Conservation (phyloP, 2,113 vertebrate genomes). For the Canis aureus region DNA sequence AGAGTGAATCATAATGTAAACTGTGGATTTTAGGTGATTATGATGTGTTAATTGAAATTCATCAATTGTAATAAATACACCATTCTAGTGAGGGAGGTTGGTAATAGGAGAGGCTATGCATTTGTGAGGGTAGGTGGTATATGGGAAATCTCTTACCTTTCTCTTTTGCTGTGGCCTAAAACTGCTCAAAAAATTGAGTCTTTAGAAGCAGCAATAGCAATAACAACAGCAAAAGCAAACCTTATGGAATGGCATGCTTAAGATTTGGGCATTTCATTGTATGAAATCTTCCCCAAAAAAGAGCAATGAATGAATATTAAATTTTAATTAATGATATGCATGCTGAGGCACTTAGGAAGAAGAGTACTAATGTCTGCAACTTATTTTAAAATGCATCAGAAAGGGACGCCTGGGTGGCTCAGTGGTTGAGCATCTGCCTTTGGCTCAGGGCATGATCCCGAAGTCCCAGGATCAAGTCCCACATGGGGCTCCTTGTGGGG, state of each 20-base stretch:
- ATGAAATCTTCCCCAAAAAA: slow-evolving; percentile 1
- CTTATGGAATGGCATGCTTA: background rate
- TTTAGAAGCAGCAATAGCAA: background rate
- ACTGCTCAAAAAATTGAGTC: background rate
- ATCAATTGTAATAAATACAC: background rate
- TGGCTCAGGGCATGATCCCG: too few species aligned
- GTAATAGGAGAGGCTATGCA: background rate
- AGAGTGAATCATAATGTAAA: background rate
- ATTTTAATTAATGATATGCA: background rate
- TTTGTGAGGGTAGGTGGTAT: background rate
- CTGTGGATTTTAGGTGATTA: background rate
- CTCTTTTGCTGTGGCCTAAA: background rate
- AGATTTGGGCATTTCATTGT: background rate
- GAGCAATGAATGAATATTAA: background rate
- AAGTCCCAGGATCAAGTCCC: too few species aligned
- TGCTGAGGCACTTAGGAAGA: background rate
- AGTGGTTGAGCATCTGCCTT: too few species aligned
- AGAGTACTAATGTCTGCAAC: background rate
- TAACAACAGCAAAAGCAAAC: background rate
- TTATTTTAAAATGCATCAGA: slow-evolving; percentile 6
- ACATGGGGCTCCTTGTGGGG: too few species aligned
- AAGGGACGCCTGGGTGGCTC: too few species aligned
- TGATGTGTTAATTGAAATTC: background rate
- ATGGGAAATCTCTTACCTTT: background rate
- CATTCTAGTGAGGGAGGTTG: background rate